Evolutionary conservation across 2,797 vertebrate genomes (phyloP).

Genomic region (Selene dorsalis): DNA sequence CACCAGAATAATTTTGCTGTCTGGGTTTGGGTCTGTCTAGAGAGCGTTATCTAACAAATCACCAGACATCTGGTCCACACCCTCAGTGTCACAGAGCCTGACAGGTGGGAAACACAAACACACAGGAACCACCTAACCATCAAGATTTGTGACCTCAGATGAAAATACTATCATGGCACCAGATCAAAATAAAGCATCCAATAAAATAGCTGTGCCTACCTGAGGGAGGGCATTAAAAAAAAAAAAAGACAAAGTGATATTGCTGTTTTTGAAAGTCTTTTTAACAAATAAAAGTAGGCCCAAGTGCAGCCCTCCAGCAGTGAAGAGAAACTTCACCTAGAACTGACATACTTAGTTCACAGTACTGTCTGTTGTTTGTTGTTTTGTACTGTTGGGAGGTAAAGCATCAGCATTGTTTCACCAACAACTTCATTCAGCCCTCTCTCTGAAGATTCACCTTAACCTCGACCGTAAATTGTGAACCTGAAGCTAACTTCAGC

Average conservation of each 20-base stretch:
- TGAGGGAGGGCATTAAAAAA: no score
- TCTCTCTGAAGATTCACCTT: not conserved
- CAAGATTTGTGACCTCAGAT: not conserved
- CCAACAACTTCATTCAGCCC: no score
- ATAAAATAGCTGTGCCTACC: not conserved
- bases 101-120: not conserved
- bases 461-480: not conserved
- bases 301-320: no score
- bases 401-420: no score
- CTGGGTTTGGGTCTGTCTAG: no score
- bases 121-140: not conserved
- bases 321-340: no score
- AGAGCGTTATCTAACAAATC: not conserved
- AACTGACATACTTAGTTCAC: no score
- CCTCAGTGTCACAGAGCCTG: not conserved
- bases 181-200: not conserved
- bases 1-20: not conserved
- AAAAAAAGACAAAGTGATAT: not conserved
- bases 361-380: no score
- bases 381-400: no score
- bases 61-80: not conserved
- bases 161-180: not conserved
- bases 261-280: not conserved
- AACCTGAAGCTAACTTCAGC: not conserved
- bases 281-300: not conserved